phyloP scores from a whole-genome alignment of 1,140 invertebrate species.

The Caenorhabditis briggsae region DNA sequence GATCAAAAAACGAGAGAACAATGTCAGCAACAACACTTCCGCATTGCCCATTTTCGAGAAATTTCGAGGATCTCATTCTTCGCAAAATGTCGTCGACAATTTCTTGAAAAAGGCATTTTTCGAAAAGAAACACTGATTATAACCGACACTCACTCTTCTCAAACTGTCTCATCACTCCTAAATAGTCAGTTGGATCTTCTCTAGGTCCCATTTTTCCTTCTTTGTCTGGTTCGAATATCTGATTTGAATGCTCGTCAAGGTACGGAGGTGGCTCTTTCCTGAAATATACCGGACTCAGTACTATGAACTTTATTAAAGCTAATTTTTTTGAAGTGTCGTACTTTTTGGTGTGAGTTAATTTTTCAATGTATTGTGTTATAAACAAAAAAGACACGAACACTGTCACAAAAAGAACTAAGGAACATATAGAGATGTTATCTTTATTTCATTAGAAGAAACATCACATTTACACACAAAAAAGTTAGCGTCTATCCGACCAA shows the following conservation, averaged over 20 bases:
- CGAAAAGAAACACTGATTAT: too few relatives aligned
- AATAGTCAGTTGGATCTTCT: slow-evolving; percentile 51
- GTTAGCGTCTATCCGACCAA: slow-evolving; percentile 25
- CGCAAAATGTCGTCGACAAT: too few relatives aligned
- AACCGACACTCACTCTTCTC: neutral
- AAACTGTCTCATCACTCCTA: slow-evolving; percentile 19
- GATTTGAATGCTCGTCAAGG: neutral
- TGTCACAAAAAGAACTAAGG: neutral
- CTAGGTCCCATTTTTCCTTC: slow-evolving; percentile 39
- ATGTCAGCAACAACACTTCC: too few relatives aligned
- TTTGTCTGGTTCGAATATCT: slow-evolving; percentile 48
- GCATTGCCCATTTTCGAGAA: too few relatives aligned
- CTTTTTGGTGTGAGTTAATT: too few relatives aligned
- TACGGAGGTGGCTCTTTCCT: slow-evolving; percentile 28
- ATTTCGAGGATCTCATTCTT: too few relatives aligned
- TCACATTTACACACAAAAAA: slow-evolving; percentile 27
- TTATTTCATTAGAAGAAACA: slow-evolving; percentile 34
- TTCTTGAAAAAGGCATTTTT: too few relatives aligned
- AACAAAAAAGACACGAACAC: neutral
- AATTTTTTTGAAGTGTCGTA: too few relatives aligned
- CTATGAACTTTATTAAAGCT: too few relatives aligned
- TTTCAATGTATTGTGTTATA: neutral
- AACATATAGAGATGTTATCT: slow-evolving; percentile 44
- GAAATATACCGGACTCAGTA: neutral
- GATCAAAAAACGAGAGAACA: too few relatives aligned